phyloP scores from a whole-genome alignment of 2,888 invertebrate species.

The Adelphocoris suturalis region DNA sequence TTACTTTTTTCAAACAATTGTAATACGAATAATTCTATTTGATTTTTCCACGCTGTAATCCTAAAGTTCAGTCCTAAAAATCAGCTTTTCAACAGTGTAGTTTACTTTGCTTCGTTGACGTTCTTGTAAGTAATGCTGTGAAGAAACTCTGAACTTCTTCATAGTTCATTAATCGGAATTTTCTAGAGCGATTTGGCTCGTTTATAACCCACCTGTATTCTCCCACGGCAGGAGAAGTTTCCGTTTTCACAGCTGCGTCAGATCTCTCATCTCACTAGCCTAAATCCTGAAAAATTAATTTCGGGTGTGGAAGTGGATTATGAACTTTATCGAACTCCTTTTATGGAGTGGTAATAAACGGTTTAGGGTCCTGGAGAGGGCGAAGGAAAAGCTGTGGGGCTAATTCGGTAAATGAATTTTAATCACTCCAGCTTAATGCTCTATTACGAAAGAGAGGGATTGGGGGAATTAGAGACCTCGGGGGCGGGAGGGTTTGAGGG shows the following conservation, averaged over 20 bases:
- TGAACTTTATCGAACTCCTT: constrained; percentile 45
- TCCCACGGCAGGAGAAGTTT: neutral
- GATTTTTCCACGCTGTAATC: too few species aligned
- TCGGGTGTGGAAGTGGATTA: neutral
- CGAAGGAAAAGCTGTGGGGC: constrained; percentile 50
- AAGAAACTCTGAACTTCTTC: too few species aligned
- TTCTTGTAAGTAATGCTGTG: too few species aligned
- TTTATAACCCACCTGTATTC: too few species aligned
- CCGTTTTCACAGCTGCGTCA: neutral
- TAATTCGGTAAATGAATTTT: constrained; percentile 74
- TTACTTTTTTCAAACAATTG: too few species aligned
- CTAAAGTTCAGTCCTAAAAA: too few species aligned
- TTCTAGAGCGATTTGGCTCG: too few species aligned
- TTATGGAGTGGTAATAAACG: constrained; percentile 61
- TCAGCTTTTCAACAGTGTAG: too few species aligned
- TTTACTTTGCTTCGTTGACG: too few species aligned
- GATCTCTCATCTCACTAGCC: neutral
- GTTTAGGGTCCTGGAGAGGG: constrained; percentile 26
- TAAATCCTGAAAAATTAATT: neutral
- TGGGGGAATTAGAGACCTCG: constrained; percentile 56
- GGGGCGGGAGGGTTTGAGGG: constrained; percentile 35
- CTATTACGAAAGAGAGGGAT: constrained; percentile 70
- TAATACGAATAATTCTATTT: too few species aligned
- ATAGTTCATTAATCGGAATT: too few species aligned
- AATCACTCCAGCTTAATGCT: constrained; percentile 70